Evolutionary conservation across 2,797 vertebrate species (phyloP).

Genomic region (Nasua narica): DNA sequence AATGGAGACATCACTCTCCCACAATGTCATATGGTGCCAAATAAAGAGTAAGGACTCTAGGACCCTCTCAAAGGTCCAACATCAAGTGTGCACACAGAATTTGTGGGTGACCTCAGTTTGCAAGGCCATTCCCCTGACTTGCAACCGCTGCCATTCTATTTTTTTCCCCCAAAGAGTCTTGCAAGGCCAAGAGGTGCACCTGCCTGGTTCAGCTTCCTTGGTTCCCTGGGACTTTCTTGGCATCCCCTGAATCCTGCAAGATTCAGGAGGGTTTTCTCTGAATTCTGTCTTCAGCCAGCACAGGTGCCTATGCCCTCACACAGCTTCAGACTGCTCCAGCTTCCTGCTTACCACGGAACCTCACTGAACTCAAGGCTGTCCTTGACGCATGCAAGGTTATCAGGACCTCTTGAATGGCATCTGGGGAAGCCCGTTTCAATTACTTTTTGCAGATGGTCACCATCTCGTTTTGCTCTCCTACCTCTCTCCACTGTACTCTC

Average conservation of each 20-base stretch:
- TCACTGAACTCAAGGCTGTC: not conserved
- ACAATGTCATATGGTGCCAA: accelerated
- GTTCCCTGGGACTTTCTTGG: not conserved
- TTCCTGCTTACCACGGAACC: not conserved
- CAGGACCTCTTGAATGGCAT: not conserved
- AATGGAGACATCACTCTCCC: not conserved
- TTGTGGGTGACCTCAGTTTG: not conserved
- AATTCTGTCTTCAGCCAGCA: not conserved
- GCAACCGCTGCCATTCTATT: accelerated
- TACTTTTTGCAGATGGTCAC: accelerated
- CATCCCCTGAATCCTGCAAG: not conserved
- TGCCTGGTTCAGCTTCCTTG: not conserved
- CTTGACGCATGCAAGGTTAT: too few species aligned
- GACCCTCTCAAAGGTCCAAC: not conserved
- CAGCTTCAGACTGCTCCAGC: not conserved
- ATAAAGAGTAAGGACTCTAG: not conserved
- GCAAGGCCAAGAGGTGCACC: not conserved
- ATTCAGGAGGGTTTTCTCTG: not conserved
- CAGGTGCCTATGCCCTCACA: accelerated
- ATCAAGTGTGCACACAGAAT: not conserved
- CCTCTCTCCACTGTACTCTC: accelerated
- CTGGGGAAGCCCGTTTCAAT: accelerated
- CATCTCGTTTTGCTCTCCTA: not conserved
- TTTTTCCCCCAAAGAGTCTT: not conserved
- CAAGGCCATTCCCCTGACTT: not conserved